phyloP scores from a whole-genome alignment of 2,888 invertebrate species.

The Actias luna region DNA sequence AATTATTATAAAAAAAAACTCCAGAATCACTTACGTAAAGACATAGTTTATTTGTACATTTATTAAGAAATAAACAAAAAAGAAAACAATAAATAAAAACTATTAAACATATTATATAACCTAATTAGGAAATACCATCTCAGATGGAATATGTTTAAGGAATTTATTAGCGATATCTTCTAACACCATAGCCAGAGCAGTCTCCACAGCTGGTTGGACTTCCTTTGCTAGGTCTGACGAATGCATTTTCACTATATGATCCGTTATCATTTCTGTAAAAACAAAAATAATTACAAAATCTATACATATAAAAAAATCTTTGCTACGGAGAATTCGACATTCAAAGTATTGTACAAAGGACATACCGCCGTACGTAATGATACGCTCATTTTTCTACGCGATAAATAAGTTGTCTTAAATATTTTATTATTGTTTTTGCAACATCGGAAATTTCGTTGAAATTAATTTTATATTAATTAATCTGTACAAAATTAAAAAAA shows the following conservation, averaged over 20 bases:
- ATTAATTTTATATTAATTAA: no score
- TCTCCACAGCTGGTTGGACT: constrained; percentile 82
- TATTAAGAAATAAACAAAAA: neutral
- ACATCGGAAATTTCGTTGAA: no score
- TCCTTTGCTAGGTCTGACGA: constrained; percentile 79
- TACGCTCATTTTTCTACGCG: no score
- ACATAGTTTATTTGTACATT: no score
- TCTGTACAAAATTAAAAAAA: no score
- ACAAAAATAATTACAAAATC: neutral
- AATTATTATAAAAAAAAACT: no score
- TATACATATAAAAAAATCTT: neutral
- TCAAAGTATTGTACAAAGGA: no score
- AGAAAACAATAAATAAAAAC: neutral
- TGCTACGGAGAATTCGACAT: no score
- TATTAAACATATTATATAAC: neutral
- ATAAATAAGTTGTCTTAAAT: no score
- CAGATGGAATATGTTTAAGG: constrained; percentile 68
- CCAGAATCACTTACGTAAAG: no score
- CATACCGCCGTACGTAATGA: no score
- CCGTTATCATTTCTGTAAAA: constrained; percentile 81
- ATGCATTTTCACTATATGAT: constrained; percentile 82
- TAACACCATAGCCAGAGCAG: constrained; percentile 80
- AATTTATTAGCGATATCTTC: constrained; percentile 82
- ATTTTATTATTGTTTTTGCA: no score
- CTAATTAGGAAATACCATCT: constrained; percentile 72